phyloP scores from a whole-genome alignment of 64 coral and sea anemone species.

The Actinia equina region DNA sequence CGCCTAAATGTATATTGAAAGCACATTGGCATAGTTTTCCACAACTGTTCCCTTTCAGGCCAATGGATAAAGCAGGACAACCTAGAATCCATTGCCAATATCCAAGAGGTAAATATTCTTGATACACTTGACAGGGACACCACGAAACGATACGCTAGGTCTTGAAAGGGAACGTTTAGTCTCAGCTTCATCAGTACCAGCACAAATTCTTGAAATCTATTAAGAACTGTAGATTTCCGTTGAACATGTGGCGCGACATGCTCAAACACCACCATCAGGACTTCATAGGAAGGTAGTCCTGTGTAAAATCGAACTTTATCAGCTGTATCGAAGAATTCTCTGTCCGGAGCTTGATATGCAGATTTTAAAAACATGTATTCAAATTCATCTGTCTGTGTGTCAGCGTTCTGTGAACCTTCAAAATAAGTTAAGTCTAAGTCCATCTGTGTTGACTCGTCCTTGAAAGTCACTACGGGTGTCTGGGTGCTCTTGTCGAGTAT shows the following conservation, averaged over 20 bases:
- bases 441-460: neutral
- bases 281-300: constrained; percentile 31
- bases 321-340: constrained; percentile 31
- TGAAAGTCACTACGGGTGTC: neutral
- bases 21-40: too few species aligned
- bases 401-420: neutral
- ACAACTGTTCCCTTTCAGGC: too few species aligned
- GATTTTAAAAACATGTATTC: constrained; percentile 25
- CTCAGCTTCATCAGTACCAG: neutral
- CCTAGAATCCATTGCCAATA: too few species aligned
- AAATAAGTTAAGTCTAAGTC: neutral
- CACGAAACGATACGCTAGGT: too few species aligned
- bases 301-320: constrained; percentile 46
- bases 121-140: too few species aligned
- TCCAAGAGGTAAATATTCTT: too few species aligned
- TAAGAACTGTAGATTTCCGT: constrained; percentile 1
- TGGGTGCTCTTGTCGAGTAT: constrained; percentile 22
- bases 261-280: constrained; percentile 43
- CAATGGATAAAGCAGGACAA: too few species aligned
- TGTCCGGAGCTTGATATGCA: constrained; percentile 31
- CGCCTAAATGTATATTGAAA: too few species aligned
- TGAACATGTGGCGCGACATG: constrained; percentile 29
- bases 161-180: too few species aligned
- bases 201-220: constrained; percentile 50
- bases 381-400: constrained; percentile 51